Conservation (phyloP, 2,113 vertebrate genomes). For the Cathartes aura region DNA sequence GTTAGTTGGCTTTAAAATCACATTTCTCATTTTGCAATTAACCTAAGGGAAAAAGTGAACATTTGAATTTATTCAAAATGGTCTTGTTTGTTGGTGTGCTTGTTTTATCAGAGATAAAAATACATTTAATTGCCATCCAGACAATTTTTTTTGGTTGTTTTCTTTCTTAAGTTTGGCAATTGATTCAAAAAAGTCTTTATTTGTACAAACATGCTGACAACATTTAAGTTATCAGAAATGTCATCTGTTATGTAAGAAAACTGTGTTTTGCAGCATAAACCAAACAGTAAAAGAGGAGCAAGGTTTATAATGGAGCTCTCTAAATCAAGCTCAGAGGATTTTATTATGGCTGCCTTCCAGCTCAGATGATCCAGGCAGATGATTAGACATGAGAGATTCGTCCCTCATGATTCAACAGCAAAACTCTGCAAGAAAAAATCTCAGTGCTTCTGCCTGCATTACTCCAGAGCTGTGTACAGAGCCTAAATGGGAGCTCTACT, state of each 20-base stretch:
- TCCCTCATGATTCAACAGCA: neutral
- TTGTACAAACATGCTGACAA: neutral
- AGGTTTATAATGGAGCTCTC: neutral
- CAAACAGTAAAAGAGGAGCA: neutral
- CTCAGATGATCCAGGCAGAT: neutral
- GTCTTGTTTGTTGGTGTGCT: neutral
- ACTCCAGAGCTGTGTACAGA: neutral
- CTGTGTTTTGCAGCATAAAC: neutral
- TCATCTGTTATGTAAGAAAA: neutral
- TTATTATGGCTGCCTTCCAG: neutral
- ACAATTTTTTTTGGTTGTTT: neutral
- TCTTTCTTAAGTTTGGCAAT: neutral
- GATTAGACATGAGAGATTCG: neutral
- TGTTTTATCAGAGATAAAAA: neutral
- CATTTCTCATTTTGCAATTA: neutral
- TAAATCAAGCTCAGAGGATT: neutral
- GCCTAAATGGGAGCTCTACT: neutral
- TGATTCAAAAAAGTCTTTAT: neutral
- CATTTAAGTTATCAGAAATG: neutral
- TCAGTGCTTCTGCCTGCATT: neutral
- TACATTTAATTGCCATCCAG: neutral
- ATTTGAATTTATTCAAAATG: neutral
- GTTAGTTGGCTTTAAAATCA: neutral
- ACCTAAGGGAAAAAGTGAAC: neutral
- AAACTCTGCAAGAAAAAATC: neutral